Percentiles rank a stretch among this genome's conserved stretches.
Evolutionary conservation across 1,140 invertebrate genomes (phyloP).

Genomic region (Drosophila parvula): DNA sequence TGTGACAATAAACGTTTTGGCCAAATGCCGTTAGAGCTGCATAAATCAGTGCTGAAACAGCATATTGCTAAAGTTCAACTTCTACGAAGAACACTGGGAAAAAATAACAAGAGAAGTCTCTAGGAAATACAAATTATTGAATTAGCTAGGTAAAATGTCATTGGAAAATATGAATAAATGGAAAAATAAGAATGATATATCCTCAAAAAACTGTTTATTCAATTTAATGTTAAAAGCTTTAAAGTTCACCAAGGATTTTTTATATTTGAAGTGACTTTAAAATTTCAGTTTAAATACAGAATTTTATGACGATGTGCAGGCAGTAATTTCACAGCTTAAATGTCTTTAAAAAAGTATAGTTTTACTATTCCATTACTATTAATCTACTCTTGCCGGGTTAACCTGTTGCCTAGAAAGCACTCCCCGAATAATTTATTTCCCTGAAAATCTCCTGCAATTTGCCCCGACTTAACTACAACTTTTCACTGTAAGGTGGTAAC

Average conservation of each 20-base stretch:
- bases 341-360: background rate
- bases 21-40: constrained; percentile 49
- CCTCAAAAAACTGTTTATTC: no score
- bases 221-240: background rate
- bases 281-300: background rate
- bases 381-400: background rate
- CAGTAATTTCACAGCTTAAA: background rate
- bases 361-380: background rate
- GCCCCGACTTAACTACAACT: background rate
- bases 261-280: background rate
- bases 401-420: background rate
- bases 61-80: constrained; percentile 31
- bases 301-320: background rate
- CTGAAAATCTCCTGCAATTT: background rate
- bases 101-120: background rate
- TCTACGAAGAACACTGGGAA: background rate
- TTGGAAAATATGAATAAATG: no score
- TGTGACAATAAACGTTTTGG: constrained; percentile 55
- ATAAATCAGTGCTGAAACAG: constrained; percentile 54
- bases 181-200: no score
- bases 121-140: no score
- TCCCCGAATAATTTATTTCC: background rate
- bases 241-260: background rate
- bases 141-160: no score
- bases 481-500: background rate